phyloP scores from a whole-genome alignment of 2,113 vertebrate species.

The Etheostoma cragini region DNA sequence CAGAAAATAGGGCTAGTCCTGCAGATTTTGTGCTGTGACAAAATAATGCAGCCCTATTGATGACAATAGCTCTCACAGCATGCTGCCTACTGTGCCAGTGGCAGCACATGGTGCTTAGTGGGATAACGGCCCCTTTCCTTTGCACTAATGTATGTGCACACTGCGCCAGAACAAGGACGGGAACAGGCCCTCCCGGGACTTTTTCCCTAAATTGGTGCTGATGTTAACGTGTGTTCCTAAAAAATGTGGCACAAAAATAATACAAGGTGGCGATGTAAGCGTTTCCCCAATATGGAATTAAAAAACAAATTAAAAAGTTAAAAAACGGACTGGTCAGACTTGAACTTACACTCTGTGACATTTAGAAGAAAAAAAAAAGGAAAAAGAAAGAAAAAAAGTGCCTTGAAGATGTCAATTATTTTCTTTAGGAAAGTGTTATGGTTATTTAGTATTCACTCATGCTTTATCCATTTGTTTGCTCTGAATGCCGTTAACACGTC shows the following conservation, averaged over 20 bases:
- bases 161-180: conserved; percentile 9
- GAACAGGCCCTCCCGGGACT: neutral
- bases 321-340: neutral
- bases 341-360: neutral
- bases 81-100: conserved; percentile 9
- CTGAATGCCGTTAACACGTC: neutral
- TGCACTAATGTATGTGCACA: conserved; percentile 25
- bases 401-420: neutral
- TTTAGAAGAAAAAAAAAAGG: neutral
- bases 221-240: neutral
- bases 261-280: neutral
- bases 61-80: conserved; percentile 15
- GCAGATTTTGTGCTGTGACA: conserved; percentile 15
- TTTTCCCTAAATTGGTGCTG: neutral
- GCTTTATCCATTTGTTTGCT: neutral
- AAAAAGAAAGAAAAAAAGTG: neutral
- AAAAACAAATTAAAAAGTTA: neutral
- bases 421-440: neutral
- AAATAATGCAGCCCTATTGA: conserved; percentile 48
- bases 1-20: conserved; percentile 30
- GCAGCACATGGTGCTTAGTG: conserved; percentile 15
- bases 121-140: conserved; percentile 39
- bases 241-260: neutral
- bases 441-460: neutral
- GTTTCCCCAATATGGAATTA: neutral